Percentiles rank a stretch among this genome's conserved stretches.
phyloP scores from a whole-genome alignment of 2,797 vertebrate species.

The Sardinella longiceps region DNA sequence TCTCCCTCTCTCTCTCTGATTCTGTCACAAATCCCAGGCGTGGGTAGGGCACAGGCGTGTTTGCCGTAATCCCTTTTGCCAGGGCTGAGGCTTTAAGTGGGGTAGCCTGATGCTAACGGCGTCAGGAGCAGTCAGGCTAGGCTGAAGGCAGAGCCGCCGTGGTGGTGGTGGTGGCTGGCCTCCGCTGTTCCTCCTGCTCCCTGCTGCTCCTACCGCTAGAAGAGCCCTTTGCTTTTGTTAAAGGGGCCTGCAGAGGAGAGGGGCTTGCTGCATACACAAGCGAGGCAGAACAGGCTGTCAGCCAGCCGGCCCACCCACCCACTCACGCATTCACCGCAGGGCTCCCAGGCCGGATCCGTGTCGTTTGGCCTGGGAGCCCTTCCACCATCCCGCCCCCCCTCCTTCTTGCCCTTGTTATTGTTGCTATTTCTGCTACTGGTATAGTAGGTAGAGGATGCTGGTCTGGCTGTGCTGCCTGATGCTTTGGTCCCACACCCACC shows the following conservation, averaged over 20 bases:
- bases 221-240: slow-evolving; percentile 66
- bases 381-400: too few relatives aligned
- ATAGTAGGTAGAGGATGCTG: slow-evolving; percentile 24
- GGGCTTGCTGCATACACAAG: slow-evolving; percentile 69
- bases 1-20: slow-evolving; percentile 26
- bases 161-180: background rate
- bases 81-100: slow-evolving; percentile 53
- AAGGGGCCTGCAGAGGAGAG: slow-evolving; percentile 66
- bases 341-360: background rate
- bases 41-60: slow-evolving; percentile 42
- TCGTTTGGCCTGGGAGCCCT: background rate
- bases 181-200: background rate
- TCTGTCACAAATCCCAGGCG: slow-evolving; percentile 22
- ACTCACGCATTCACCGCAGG: background rate
- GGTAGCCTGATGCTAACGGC: slow-evolving; percentile 51
- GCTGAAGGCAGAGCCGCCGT: background rate
- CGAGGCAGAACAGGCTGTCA: background rate
- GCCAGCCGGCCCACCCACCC: background rate
- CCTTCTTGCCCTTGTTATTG: slow-evolving; percentile 31
- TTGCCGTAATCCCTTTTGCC: slow-evolving; percentile 59
- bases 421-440: slow-evolving; percentile 39
- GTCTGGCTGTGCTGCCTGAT: background rate
- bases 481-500: background rate
- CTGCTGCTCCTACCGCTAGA: slow-evolving; percentile 42
- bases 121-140: slow-evolving; percentile 35